Base-by-base conservation (phyloP, 2,797 vertebrate genomes). In the Acanthopagrus latus region DNA sequence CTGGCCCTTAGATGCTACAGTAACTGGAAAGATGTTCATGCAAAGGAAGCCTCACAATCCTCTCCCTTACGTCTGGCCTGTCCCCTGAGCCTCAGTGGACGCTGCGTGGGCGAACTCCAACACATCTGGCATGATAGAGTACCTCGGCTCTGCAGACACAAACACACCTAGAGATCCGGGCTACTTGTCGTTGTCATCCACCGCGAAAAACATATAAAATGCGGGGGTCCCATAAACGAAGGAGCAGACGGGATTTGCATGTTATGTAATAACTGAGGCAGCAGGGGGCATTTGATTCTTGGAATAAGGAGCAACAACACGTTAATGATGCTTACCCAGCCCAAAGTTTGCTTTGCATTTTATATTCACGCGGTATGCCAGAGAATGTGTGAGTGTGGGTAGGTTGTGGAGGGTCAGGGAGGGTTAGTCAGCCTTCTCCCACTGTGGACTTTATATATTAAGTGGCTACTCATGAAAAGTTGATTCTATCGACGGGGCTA, bases 81-180 rank as follows among this genome's bases (percentile, higher is more conserved):
- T 88, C 86, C 74, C 81, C 21, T 62, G 85, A 78, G 84, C 43
- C 71, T 43, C 57, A 74, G 47, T 21, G 63, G 76, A 91, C 80
- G 80, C 69, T 81, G 85, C 43, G 73, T 91, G 81, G 85, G 88
- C 78, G 69, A 80, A 83, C 41, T 78, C 55, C 54, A 76, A 74
- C 76, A 87, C 86, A 90, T 90, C 92, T 93, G 89, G 80, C 74
- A 71, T 52, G 81, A 88, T 80, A 84, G 27, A 78, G 67, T 55
- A 27, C 70, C 70, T 52, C 66, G 25, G 55, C 54, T 78, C 73
- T 66, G 59, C 64, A 70, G 72, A 88, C 57, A 71, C 27, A 76
- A 11, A 82, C 60, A 76, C 44, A 62, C 11, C 1, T 38, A 64
- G 18, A 74, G 74, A 75, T 74, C 50, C 13, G 47, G 29, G 18